Evolutionary conservation across 2,113 vertebrate species (phyloP).

Genomic region (Strigops habroptila): DNA sequence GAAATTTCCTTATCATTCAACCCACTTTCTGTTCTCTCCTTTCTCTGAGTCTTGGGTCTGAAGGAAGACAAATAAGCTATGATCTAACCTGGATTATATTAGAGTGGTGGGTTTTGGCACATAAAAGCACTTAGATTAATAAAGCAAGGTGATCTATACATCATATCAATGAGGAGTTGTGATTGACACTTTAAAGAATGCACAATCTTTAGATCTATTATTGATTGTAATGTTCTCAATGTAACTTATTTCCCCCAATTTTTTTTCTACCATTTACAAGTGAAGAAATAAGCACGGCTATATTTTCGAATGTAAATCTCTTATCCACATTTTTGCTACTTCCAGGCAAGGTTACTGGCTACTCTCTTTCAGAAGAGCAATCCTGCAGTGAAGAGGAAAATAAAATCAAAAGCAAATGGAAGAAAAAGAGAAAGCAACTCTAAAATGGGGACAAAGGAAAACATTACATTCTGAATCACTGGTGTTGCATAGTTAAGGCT

Average conservation of each 20-base stretch:
- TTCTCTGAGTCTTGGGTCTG: background rate
- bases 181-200: background rate
- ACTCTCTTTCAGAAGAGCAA: background rate
- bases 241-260: background rate
- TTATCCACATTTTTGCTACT: background rate
- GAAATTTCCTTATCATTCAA: background rate
- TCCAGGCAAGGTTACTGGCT: background rate
- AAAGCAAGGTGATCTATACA: background rate
- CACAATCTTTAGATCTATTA: background rate
- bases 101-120: background rate
- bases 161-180: background rate
- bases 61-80: background rate
- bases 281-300: background rate
- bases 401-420: background rate
- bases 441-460: background rate
- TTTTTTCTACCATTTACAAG: background rate
- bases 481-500: background rate
- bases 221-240: background rate
- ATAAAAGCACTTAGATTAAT: background rate
- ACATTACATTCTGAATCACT: background rate
- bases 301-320: background rate
- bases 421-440: fast-evolving
- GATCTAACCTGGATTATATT: background rate
- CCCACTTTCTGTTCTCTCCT: background rate
- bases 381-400: background rate